phyloP scores from a whole-genome alignment of 2,888 invertebrate genomes.

The Xestia c-nigrum region DNA sequence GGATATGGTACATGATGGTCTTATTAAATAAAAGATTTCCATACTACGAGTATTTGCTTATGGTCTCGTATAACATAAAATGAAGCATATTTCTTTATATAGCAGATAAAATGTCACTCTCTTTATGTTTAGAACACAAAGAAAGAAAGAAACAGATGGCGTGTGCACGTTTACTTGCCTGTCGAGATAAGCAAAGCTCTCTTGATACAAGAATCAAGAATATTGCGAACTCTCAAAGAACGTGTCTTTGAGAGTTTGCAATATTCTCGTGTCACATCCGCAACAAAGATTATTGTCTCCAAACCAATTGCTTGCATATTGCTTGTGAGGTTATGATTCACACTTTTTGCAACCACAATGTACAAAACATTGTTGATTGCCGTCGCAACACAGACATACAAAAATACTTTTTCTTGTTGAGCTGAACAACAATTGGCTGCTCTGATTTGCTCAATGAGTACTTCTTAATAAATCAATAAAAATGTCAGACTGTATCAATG shows the following conservation, averaged over 20 bases:
- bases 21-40: no score
- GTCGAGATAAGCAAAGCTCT: conserved; percentile 22
- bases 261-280: conserved; percentile 9
- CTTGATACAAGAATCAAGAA: conserved; percentile 18
- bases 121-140: conserved; percentile 22
- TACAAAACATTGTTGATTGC: conserved; percentile 10
- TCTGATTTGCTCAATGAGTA: conserved; percentile 47
- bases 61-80: not conserved
- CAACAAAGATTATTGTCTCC: conserved; percentile 18
- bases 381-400: conserved; percentile 20
- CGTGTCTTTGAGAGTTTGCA: conserved; percentile 16
- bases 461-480: conserved; percentile 59
- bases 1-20: no score
- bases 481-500: not conserved
- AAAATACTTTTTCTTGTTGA: conserved; percentile 15
- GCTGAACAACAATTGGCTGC: conserved; percentile 9
- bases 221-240: conserved; percentile 35
- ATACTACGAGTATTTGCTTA: not conserved
- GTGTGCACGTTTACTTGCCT: conserved; percentile 8
- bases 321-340: conserved; percentile 38
- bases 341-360: conserved; percentile 27
- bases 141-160: conserved; percentile 16
- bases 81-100: not conserved
- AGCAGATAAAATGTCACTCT: not conserved
- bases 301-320: conserved; percentile 22